These are phyloP conservation scores for Leucoraja ocellata DNA, from an alignment of 2,797 vertebrate species.

Conservation along the genomic window DNA sequence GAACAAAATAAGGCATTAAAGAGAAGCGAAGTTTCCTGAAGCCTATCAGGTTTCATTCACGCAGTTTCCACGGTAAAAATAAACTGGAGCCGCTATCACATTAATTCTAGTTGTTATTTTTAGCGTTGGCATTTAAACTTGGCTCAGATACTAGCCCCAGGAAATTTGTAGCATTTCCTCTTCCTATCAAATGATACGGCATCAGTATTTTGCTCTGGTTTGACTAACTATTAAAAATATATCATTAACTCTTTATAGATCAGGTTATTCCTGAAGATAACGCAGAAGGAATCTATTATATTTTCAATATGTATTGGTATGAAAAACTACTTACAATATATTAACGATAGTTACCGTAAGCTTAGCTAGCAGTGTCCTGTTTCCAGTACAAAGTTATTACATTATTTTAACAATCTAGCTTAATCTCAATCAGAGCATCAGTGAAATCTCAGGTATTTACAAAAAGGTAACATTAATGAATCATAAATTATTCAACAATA, in stretches of 20 bases:
- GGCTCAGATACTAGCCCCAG: conserved; percentile 26
- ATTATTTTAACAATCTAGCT: not conserved
- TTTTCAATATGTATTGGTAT: not conserved
- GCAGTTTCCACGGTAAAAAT: conserved; percentile 36
- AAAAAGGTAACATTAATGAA: not conserved
- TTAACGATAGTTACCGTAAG: not conserved
- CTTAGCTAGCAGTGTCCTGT: not conserved
- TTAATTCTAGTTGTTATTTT: conserved; percentile 36
- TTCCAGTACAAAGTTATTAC: not conserved
- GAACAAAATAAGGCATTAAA: conserved; percentile 39
- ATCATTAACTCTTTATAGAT: conserved; percentile 34
- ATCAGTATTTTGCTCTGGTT: conserved; percentile 35
- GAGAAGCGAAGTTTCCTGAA: conserved; percentile 37
- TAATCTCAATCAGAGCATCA: not conserved
- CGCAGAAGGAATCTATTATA: not conserved
- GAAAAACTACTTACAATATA: not conserved
- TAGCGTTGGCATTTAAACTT: conserved; percentile 37
- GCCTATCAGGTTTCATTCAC: conserved; percentile 36
- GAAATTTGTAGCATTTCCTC: conserved; percentile 38
- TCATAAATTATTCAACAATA: not conserved
- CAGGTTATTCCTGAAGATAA: not conserved
- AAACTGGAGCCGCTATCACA: conserved; percentile 30
- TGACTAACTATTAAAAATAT: conserved; percentile 36
- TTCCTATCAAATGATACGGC: conserved; percentile 39
- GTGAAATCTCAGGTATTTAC: not conserved